Percentiles rank a stretch among this genome's conserved stretches.
Conservation (phyloP, 1,140 invertebrate species). For the Dreissena rostriformis region DNA sequence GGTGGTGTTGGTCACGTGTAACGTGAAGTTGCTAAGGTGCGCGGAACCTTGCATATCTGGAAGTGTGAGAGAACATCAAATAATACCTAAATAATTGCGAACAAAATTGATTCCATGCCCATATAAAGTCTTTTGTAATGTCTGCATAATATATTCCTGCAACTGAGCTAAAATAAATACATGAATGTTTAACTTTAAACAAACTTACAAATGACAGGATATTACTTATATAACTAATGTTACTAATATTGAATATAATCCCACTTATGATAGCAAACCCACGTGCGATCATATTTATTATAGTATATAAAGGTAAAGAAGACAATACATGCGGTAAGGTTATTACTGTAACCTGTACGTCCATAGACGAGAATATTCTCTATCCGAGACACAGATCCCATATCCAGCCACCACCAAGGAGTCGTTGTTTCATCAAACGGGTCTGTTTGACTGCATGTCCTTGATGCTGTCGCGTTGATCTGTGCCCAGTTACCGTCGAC, state of each 20-base stretch:
- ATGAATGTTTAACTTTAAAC: too few species aligned
- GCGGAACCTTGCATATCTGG: not conserved
- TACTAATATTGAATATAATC: too few species aligned
- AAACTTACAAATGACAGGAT: too few species aligned
- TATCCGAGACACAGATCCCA: constrained; percentile 19
- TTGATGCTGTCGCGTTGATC: not conserved
- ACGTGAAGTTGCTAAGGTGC: not conserved
- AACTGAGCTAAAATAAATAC: too few species aligned
- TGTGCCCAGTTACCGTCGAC: constrained; percentile 43
- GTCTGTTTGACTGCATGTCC: constrained; percentile 29
- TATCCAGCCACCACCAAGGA: constrained; percentile 30
- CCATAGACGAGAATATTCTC: constrained; percentile 35
- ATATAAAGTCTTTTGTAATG: too few species aligned
- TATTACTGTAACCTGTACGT: not conserved
- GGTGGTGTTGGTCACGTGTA: constrained; percentile 13
- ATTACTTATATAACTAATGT: too few species aligned
- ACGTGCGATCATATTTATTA: not conserved
- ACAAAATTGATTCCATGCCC: too few species aligned
- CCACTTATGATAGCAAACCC: not conserved
- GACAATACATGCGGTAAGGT: not conserved
- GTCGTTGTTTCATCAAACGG: too few species aligned
- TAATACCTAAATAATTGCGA: not conserved
- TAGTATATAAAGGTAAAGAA: not conserved
- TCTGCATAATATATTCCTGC: too few species aligned
- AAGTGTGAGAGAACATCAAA: too few species aligned